Evolutionary conservation across 2,888 invertebrate genomes (phyloP).

Genomic region (Sceliomorpha sp.): DNA sequence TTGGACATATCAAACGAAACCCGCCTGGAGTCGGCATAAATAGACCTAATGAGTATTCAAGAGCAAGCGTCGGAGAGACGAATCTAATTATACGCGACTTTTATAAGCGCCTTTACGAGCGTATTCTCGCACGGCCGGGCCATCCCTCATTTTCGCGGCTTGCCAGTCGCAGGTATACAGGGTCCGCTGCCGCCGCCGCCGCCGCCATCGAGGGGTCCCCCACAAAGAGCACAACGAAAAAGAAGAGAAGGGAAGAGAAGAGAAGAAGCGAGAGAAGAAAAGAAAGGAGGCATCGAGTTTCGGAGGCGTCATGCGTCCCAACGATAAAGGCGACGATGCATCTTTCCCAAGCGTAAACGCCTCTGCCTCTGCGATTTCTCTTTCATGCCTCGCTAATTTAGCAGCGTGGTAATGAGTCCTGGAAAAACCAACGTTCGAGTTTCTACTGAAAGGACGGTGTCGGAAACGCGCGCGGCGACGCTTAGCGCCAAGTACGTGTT

Average conservation of each 20-base stretch:
- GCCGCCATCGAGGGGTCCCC: no score
- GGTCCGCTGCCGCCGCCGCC: no score
- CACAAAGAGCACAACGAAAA: constrained; percentile 6
- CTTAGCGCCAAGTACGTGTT: no score
- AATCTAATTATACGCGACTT: constrained; percentile 57
- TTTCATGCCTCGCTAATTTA: constrained; percentile 27
- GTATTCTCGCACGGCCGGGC: constrained; percentile 47
- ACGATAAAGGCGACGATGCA: constrained; percentile 38
- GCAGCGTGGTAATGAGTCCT: no score
- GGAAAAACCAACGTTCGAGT: no score
- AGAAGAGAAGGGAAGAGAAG: constrained; percentile 11
- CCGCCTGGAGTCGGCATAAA: constrained; percentile 50
- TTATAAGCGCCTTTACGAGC: constrained; percentile 55
- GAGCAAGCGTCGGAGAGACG: constrained; percentile 49
- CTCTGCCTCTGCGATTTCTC: constrained; percentile 15
- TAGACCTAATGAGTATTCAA: constrained; percentile 53
- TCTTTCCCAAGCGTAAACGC: constrained; percentile 19
- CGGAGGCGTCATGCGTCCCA: constrained; percentile 30
- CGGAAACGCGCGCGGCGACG: no score
- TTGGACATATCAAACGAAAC: constrained; percentile 49
- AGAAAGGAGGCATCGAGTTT: constrained; percentile 19
- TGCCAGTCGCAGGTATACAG: constrained; percentile 46
- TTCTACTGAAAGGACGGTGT: no score
- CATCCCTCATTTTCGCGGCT: constrained; percentile 58
- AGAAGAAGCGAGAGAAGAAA: constrained; percentile 22